Conservation (phyloP, 2,797 vertebrate species). For the Clarias fuscus region DNA sequence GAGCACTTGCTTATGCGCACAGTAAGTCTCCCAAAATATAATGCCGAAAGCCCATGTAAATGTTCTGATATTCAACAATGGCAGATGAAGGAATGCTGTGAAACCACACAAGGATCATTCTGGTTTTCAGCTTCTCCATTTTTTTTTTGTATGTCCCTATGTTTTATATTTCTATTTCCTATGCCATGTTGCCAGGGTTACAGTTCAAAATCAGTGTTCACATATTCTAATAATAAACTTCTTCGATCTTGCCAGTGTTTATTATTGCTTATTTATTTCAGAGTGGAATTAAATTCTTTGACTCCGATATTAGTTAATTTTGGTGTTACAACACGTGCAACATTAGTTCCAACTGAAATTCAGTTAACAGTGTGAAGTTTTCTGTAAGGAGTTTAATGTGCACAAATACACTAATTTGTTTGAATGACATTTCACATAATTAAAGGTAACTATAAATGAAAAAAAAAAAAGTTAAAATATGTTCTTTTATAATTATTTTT, state of each 20-base stretch:
- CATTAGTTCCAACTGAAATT: neutral
- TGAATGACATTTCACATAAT: neutral
- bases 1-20: conserved; percentile 80
- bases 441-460: neutral
- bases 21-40: conserved; percentile 64
- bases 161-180: neutral
- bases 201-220: no score
- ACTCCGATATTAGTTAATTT: neutral
- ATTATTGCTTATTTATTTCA: neutral
- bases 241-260: neutral
- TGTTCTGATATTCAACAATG: neutral
- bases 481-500: neutral
- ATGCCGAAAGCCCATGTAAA: neutral
- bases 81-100: neutral
- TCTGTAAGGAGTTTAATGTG: neutral
- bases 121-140: neutral
- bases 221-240: neutral
- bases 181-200: neutral
- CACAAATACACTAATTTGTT: neutral
- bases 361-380: no score
- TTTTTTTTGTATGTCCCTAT: neutral
- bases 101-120: neutral
- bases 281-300: neutral
- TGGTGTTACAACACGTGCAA: neutral
- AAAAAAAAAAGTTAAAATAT: neutral